Evolutionary conservation across 2,797 vertebrate genomes (phyloP), one percentile per base, ranked within the genome.

Genomic region (Atherinosoma microstoma): DNA sequence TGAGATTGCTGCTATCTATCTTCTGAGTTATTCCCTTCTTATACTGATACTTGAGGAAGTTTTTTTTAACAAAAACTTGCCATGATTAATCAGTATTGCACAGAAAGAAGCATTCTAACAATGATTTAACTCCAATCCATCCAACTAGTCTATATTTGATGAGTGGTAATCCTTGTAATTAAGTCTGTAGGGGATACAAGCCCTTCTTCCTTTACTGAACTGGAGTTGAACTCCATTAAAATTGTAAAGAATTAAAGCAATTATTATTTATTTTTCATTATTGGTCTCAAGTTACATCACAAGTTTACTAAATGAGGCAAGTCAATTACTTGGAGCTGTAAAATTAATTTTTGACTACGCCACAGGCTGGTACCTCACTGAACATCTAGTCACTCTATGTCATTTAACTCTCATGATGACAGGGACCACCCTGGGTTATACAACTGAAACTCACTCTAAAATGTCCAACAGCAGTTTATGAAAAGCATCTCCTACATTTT

Each of bases 401-500:
- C 5, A 0, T 62, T 80, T 75, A 35, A 56, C 60, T 70, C 60
- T 24, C 0, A 0, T 58, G 58, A 47, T 47, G 42, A 67, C 60
- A 83, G 12, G 47, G 13, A 56, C 38, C 0, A 0, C 60, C 64
- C 20, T 51, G 11, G 36, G 67, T 60, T 63, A 13, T 58, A 65
- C 67, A 73, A 64, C 60, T 45, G 13, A 67, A 72, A 66, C 29
- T 20, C 18, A 60, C 76, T 73, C 38, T 63, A 29, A 53, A 78
- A 76, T 63, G 61, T 75, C 57, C 68, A 73, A 32, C 40, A 54
- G 73, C 56, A 49, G 34, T 72, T 78, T 34, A 20, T 8, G 56
- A 38, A 69, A 62, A 65, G 11, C 35, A n/a, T 53, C 38, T 64
- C 61, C 70, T 71, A 30, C 56, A 47, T 51, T 35, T 45, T 78